These are phyloP conservation scores for Stenodema calcarata DNA, from an alignment of 2,888 invertebrate genomes.

Conservation along the genomic window DNA sequence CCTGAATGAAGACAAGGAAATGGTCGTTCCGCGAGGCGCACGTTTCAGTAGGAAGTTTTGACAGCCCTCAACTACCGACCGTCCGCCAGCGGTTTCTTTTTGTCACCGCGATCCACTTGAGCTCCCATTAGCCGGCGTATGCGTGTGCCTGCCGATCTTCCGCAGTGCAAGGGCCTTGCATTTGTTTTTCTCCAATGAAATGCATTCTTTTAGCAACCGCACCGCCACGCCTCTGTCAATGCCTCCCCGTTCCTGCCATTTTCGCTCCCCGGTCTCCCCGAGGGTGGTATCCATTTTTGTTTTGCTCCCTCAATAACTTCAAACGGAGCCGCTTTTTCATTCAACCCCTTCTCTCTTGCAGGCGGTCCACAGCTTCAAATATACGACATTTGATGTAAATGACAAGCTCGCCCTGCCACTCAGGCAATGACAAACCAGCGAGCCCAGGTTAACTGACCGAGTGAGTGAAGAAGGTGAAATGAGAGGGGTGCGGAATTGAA, in stretches of 20 bases:
- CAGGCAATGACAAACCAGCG: no score
- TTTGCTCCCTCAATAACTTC: background rate
- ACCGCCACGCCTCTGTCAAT: slow-evolving; percentile 23
- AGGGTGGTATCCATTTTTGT: slow-evolving; percentile 8
- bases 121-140: background rate
- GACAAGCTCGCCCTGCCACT: no score
- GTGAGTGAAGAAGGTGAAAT: no score
- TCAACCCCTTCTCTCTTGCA: background rate
- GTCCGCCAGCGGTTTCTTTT: no score
- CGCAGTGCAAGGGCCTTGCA: background rate
- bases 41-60: background rate
- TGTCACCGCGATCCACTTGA: background rate
- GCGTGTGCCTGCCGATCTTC: background rate
- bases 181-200: background rate
- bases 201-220: background rate
- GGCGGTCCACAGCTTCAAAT: no score
- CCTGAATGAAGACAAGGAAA: no score
- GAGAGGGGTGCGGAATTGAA: no score
- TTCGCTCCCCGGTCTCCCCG: background rate
- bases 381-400: no score
- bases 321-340: slow-evolving; percentile 12
- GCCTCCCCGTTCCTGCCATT: slow-evolving; percentile 13
- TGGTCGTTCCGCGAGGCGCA: no score
- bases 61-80: background rate
- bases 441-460: no score